These are phyloP conservation scores for Stegostoma tigrinum DNA, from an alignment of 2,113 vertebrate genomes.

Conservation along the genomic window DNA sequence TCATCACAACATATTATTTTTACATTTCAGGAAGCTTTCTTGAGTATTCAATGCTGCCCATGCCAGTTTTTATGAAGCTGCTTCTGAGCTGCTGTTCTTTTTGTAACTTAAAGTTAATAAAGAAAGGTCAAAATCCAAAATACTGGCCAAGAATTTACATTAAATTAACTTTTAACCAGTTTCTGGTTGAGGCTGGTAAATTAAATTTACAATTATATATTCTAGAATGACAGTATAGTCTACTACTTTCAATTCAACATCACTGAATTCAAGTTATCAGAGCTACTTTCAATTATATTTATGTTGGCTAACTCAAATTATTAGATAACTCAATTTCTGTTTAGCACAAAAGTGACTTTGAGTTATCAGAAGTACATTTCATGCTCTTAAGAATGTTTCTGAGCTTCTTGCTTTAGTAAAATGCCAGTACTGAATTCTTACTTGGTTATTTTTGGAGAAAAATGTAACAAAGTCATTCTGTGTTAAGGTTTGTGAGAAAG, in stretches of 20 bases:
- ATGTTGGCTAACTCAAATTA: not conserved
- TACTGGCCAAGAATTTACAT: not conserved
- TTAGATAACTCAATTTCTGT: not conserved
- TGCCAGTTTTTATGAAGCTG: not conserved
- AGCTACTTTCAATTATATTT: not conserved
- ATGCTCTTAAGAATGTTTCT: not conserved
- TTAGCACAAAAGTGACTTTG: not conserved
- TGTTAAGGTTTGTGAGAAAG: not conserved
- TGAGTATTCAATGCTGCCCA: not conserved
- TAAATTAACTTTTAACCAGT: not conserved
- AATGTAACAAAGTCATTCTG: not conserved
- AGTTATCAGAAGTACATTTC: not conserved
- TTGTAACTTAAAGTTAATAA: not conserved
- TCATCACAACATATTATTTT: not conserved
- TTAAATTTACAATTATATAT: not conserved
- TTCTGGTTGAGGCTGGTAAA: not conserved
- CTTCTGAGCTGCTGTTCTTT: not conserved
- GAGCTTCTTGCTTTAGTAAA: not conserved
- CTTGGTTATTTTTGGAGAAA: not conserved
- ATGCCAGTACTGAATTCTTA: not conserved
- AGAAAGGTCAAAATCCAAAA: not conserved
- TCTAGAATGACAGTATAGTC: not conserved
- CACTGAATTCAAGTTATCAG: not conserved
- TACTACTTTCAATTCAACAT: not conserved
- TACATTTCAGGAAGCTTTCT: not conserved